phyloP scores from a whole-genome alignment of 1,140 invertebrate genomes.

The Platyura marginata region DNA sequence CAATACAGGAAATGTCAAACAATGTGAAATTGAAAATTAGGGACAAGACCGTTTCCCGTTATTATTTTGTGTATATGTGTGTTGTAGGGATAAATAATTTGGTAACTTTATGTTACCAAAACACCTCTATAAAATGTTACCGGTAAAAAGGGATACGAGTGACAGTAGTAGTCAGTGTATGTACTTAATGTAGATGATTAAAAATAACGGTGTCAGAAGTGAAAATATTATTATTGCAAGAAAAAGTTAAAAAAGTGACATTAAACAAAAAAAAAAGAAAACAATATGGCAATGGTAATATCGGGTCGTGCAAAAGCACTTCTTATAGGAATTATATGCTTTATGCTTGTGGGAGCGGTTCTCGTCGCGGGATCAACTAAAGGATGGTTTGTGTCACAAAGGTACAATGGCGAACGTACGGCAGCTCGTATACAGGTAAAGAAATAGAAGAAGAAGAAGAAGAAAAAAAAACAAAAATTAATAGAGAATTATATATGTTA shows the following conservation, averaged over 20 bases:
- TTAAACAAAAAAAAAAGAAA: neutral
- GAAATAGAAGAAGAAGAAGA: too few species aligned
- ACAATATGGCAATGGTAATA: slow-evolving; percentile 38
- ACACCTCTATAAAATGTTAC: too few species aligned
- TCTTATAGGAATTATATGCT: slow-evolving; percentile 27
- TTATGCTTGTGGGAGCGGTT: slow-evolving; percentile 30
- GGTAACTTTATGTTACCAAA: neutral
- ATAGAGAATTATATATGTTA: too few species aligned
- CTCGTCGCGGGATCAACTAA: slow-evolving; percentile 32
- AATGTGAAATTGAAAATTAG: neutral
- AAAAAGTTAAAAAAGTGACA: neutral
- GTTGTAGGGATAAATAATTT: neutral
- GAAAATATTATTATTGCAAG: too few species aligned
- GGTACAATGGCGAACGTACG: slow-evolving; percentile 23
- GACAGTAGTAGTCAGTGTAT: too few species aligned
- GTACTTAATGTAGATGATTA: too few species aligned
- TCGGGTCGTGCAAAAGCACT: slow-evolving; percentile 34
- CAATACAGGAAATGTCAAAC: neutral
- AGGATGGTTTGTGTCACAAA: slow-evolving; percentile 25
- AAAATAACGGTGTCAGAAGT: too few species aligned
- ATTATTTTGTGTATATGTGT: neutral
- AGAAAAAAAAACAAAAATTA: too few species aligned
- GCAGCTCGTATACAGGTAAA: slow-evolving; percentile 26
- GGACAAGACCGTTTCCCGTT: neutral
- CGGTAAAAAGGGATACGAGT: too few species aligned